These are phyloP conservation scores for Megaceryle alcyon DNA, from an alignment of 2,797 vertebrate species.

Conservation along the genomic window DNA sequence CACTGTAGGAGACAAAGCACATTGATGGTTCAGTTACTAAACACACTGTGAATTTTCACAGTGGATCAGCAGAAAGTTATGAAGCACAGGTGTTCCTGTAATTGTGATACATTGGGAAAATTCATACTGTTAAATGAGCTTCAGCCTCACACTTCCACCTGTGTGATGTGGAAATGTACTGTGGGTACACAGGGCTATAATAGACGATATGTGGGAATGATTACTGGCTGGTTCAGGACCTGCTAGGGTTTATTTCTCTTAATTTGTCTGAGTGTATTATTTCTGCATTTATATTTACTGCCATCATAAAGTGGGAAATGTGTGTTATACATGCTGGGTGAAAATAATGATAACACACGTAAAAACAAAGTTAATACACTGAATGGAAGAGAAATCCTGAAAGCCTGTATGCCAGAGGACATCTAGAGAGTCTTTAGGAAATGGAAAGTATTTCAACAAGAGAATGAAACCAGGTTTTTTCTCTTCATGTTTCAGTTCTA, in stretches of 20 bases:
- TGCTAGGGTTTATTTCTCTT: conserved; percentile 53
- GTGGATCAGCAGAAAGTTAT: conserved; percentile 74
- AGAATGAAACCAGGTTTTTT: neutral
- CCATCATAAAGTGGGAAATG: conserved; percentile 28
- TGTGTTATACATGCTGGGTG: conserved; percentile 32
- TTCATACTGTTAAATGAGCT: conserved; percentile 80
- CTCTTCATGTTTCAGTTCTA: neutral
- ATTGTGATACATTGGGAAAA: conserved; percentile 78
- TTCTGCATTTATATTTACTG: conserved; percentile 63
- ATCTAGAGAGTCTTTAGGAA: neutral
- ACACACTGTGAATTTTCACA: conserved; percentile 70
- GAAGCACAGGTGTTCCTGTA: conserved; percentile 80
- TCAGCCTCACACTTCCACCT: conserved; percentile 78
- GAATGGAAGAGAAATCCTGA: conserved; percentile 45
- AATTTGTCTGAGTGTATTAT: conserved; percentile 54
- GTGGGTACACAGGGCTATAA: conserved; percentile 47
- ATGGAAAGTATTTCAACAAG: neutral
- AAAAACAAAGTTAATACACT: conserved; percentile 46
- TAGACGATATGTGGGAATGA: conserved; percentile 66
- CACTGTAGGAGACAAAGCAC: conserved; percentile 9
- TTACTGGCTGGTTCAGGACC: conserved; percentile 47
- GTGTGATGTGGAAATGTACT: conserved; percentile 72
- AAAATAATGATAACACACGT: conserved; percentile 37
- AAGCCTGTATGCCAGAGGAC: neutral
- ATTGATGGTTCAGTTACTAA: conserved; percentile 61